Base-by-base conservation (phyloP, 2,888 invertebrate genomes). In the Dryadula phaetusa region DNA sequence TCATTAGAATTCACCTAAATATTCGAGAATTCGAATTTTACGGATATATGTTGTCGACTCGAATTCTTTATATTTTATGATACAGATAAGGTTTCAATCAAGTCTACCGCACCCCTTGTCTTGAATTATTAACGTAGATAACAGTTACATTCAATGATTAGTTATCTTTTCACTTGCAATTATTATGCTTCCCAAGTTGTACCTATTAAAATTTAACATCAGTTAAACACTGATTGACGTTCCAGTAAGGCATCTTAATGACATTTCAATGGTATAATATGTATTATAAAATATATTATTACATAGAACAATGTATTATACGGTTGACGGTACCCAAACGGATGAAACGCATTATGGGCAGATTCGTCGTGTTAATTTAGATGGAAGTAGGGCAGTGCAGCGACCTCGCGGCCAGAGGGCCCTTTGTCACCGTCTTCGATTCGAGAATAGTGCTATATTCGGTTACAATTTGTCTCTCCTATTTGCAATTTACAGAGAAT, bases 321-420 rank as follows among this genome's bases (percentile, higher is more conserved):
- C 20, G 72, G 69, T 74, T 64, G 66, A 68, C 69, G 66, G n/a
- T 69, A 67, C 69, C 7, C 63, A 54, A 67, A 72, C 82, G 81
- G 83, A 84, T 79, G 79, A 72, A 70, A 70, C 72, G 77, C 75
- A 79, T 84, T 82, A 84, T 76, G 71, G 69, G 67, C 71, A 76
- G 77, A 81, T 77, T 78, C 78, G 75, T 76, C 76, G 72, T 72
- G 78, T 79, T 81, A 77, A 82, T 80, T 79, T 78, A 76, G 74
- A 77, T 76, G 75, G 77, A 83, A 82, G 75, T 81, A 71, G 82
- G 79, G 68, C 80, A 77, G 79, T 74, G 74, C 78, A 74, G 69
- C 70, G 77, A 75, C 72, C 69, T 67, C 65, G 53, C 63, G 67
- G 63, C 67, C 67, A 71, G 58, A 67, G 62, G 56, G 49, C 44